phyloP scores from a whole-genome alignment of 2,797 vertebrate genomes.

The Pangasius krempfi region DNA sequence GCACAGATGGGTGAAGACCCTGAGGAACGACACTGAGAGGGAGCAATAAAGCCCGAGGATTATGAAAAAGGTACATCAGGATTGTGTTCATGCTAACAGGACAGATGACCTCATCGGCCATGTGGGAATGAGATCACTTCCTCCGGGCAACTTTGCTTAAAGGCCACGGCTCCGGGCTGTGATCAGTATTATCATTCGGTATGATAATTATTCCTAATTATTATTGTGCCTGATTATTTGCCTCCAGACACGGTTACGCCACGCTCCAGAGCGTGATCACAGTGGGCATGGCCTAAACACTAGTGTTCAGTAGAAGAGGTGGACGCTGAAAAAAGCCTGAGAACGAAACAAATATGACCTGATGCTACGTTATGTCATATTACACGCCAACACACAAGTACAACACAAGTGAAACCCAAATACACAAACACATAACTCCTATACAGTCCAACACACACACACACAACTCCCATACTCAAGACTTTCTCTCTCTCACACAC shows the following conservation, averaged over 20 bases:
- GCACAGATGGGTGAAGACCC: conserved; percentile 43
- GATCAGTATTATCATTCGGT: conserved; percentile 25
- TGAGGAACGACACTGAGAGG: conserved; percentile 15
- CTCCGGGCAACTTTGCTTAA: conserved; percentile 7
- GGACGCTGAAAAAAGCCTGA: not conserved
- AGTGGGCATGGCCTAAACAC: not conserved
- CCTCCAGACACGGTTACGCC: not conserved
- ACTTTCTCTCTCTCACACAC: not conserved
- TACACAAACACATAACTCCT: not conserved
- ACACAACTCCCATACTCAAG: not conserved
- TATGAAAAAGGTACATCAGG: conserved; percentile 36
- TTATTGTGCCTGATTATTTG: not conserved
- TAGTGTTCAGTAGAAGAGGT: not conserved
- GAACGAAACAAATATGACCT: no score
- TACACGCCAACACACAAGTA: no score
- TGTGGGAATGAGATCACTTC: conserved; percentile 31
- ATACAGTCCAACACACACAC: not conserved
- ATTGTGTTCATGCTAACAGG: conserved; percentile 11
- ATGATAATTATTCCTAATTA: conserved; percentile 18
- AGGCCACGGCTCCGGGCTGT: conserved; percentile 26
- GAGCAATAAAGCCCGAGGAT: conserved; percentile 23
- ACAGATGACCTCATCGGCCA: conserved; percentile 37
- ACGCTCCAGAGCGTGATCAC: not conserved
- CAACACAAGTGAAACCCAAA: not conserved
- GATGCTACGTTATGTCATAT: no score